Evolutionary conservation across 2,888 invertebrate genomes (phyloP), one percentile per base, ranked within the genome.

Genomic region (Hemistola chrysoprasaria): DNA sequence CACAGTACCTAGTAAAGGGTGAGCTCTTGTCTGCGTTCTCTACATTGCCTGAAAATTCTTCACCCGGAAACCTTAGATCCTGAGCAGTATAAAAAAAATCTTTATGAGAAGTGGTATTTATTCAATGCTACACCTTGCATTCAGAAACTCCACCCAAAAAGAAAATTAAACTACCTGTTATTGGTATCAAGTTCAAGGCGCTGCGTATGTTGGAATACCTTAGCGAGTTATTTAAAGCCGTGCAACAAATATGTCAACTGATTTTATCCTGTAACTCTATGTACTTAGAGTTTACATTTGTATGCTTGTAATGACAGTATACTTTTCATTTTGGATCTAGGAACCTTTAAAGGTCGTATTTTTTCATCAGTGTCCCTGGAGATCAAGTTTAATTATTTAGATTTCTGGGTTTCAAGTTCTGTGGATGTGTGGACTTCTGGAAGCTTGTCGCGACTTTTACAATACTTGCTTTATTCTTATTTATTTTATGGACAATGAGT

Each of bases 301-400:
- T 43, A 42, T 49, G 47, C 36, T 38, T 10, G 16, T 23, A 38
- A 21, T 36, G 37, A 22, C 22, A 38, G 34, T 44, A 46, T 27
- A 47, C 46, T 68, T 68, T 68, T 63, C 60, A 57, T 64, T 65
- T 67, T 67, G 60, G 56, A 65, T 62, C 71, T 70, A 77, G 76
- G 63, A 74, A 77, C 79, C 71, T 76, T 78, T 76, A 75, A 75
- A 72, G 66, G 66, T 62, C 59, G 60, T 68, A 64, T 65, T 68
- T 73, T 69, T 72, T 64, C 64, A 69, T 64, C 64, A 58, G 56
- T 60, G 69, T 62, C 67, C 71, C 63, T 62, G 69, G 59, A 71
- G 73, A 77, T 73, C 65, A 62, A 65, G 65, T 78, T 78, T 77
- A 75, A 75, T 71, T 60, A 64, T 67, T 56, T 63, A 60, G 68